Evolutionary conservation across 1,140 invertebrate species (phyloP), one percentile per base, ranked within the genome.

Genomic region (Scylla paramamosain): DNA sequence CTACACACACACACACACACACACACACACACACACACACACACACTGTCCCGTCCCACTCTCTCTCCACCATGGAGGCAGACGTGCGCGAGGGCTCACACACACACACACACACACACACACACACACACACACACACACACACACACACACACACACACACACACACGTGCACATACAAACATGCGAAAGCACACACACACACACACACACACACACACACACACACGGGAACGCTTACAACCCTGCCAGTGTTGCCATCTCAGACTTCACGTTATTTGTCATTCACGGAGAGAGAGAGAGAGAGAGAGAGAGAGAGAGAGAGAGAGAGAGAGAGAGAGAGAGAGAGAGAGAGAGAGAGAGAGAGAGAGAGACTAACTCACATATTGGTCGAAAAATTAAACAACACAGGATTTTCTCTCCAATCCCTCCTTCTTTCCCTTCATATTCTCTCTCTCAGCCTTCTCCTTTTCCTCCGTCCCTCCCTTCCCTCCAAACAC

Each of bases 101-200:
- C 2, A 59, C 67, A 77, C 20, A 77, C 67, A 77, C n/a, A n/a
- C n/a, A 77, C 67, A 25, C 67, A 77, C n/a, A n/a, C 67, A 52
- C 32, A 52, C 48, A 91, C 48, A 91, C 32, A 52, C 46, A 91
- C 20, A 32, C 45, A 32, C 25, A 39, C 29, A 39, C 25, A 59
- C 25, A 89, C 46, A 89, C 46, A 89, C 46, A 39, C 46, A 89
- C 46, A 31, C 46, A 89, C 46, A 39, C 46, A 89, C 6, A 91
- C 52, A 91, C 52, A 91, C 52, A 91, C 52, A 90, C 46, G 39
- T 25, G 39, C 46, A 90, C 46, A 90, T 28, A 90, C 46, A 90
- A 20, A 87, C 39, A 87, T 28, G 39, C 39, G 39, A 32, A 87
- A 20, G 16, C 39, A n/a, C 39, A 28, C 39, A 87, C 39, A 87